These are phyloP conservation scores for Metopia argyrocephala DNA, from an alignment of 2,888 invertebrate species.

Conservation along the genomic window DNA sequence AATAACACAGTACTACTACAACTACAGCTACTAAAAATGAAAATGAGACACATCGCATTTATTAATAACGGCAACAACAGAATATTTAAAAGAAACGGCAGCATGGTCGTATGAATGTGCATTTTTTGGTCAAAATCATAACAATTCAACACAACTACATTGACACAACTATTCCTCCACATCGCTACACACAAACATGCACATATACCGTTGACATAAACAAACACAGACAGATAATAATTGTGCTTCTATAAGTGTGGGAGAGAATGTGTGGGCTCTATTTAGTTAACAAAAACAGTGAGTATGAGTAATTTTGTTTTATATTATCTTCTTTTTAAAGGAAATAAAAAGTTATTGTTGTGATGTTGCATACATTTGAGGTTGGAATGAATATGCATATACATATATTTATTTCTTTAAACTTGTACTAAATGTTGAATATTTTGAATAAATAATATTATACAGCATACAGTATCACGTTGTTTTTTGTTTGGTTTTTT, in stretches of 20 bases:
- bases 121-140: conserved; percentile 51
- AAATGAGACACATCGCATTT: conserved; percentile 23
- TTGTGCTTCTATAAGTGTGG: not conserved
- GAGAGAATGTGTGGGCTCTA: not conserved
- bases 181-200: not conserved
- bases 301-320: not conserved
- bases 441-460: conserved; percentile 32
- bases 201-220: not conserved
- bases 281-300: conserved; percentile 1
- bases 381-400: conserved; percentile 16
- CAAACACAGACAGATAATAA: conserved; percentile 37
- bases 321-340: not conserved
- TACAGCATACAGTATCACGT: not conserved
- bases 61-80: conserved; percentile 19
- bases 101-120: conserved; percentile 38
- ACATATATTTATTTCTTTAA: conserved; percentile 19
- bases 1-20: not conserved
- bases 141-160: conserved; percentile 17
- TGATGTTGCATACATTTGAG: not conserved
- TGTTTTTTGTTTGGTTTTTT: not conserved
- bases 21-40: conserved; percentile 31
- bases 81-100: not conserved
- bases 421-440: conserved; percentile 43
- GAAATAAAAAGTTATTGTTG: too few relatives aligned
- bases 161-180: not conserved